Percentiles rank a stretch among this genome's conserved stretches.
Conservation (phyloP, 2,888 invertebrate genomes). For the Drosophila algonquin region DNA sequence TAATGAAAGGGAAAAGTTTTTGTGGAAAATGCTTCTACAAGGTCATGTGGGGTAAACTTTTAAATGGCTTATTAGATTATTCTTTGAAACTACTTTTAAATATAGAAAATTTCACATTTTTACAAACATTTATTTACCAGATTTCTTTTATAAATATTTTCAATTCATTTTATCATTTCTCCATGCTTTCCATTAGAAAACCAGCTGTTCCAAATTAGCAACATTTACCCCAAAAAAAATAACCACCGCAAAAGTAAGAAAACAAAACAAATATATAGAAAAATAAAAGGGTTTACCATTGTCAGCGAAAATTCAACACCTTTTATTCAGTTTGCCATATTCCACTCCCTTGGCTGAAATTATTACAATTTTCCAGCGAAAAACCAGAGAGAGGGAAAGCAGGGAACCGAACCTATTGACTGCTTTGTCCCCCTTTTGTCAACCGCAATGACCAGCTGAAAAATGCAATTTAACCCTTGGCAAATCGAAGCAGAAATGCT, state of each 20-base stretch:
- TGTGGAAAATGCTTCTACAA: constrained; percentile 7
- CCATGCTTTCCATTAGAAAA: neutral
- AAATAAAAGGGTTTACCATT: constrained; percentile 50
- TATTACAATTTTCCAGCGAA: constrained; percentile 42
- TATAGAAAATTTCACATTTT: neutral
- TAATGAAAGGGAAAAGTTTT: constrained; percentile 11
- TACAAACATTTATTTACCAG: neutral
- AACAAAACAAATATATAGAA: neutral
- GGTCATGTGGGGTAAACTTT: constrained; percentile 5
- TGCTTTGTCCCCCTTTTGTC: constrained; percentile 37
- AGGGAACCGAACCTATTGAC: constrained; percentile 34
- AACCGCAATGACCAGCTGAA: constrained; percentile 68
- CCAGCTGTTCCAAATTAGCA: constrained; percentile 53
- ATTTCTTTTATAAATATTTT: too few relatives aligned
- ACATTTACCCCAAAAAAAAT: constrained; percentile 19
- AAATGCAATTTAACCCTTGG: constrained; percentile 42
- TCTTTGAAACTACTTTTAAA: neutral
- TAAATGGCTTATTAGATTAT: neutral
- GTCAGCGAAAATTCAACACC: constrained; percentile 45
- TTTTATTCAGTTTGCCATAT: constrained; percentile 44
- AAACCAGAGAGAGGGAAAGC: constrained; percentile 27
- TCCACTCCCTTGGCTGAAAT: constrained; percentile 35
- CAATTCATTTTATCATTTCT: neutral
- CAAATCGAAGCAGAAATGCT: constrained; percentile 46
- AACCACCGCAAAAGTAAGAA: constrained; percentile 22